phyloP scores from a whole-genome alignment of 2,797 vertebrate species.

The Chelon auratus region DNA sequence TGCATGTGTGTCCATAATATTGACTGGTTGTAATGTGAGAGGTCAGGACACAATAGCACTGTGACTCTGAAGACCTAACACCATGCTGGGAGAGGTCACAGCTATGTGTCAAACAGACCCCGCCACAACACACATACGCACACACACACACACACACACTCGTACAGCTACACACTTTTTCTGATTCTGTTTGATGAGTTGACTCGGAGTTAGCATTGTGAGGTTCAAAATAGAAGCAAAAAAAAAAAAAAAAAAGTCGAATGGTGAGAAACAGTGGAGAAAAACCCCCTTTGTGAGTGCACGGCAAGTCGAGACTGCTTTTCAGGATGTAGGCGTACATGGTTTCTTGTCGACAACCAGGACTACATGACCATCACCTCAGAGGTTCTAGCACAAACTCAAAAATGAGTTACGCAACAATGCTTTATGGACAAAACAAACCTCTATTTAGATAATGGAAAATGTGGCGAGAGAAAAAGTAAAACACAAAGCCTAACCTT shows the following conservation, averaged over 20 bases:
- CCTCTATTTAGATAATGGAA: too few relatives aligned
- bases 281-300: too few relatives aligned
- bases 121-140: conserved; percentile 12
- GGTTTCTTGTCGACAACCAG: accelerated
- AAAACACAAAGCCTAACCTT: too few relatives aligned
- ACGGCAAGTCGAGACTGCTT: too few relatives aligned
- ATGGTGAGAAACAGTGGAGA: too few relatives aligned
- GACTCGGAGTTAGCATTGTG: too few relatives aligned
- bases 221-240: too few relatives aligned
- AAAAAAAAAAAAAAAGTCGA: too few relatives aligned
- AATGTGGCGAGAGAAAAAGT: too few relatives aligned
- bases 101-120: conserved; percentile 68
- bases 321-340: too few relatives aligned
- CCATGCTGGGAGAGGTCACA: conserved; percentile 85
- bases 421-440: too few relatives aligned
- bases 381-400: neutral
- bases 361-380: neutral
- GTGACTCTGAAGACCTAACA: conserved; percentile 77
- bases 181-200: neutral
- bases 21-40: conserved; percentile 82
- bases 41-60: conserved; percentile 78
- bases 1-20: conserved; percentile 39
- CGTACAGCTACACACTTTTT: conserved; percentile 1
- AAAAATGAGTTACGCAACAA: neutral
- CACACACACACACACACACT: neutral